phyloP scores from a whole-genome alignment of 2,113 vertebrate species.

The Asarcornis scutulata region DNA sequence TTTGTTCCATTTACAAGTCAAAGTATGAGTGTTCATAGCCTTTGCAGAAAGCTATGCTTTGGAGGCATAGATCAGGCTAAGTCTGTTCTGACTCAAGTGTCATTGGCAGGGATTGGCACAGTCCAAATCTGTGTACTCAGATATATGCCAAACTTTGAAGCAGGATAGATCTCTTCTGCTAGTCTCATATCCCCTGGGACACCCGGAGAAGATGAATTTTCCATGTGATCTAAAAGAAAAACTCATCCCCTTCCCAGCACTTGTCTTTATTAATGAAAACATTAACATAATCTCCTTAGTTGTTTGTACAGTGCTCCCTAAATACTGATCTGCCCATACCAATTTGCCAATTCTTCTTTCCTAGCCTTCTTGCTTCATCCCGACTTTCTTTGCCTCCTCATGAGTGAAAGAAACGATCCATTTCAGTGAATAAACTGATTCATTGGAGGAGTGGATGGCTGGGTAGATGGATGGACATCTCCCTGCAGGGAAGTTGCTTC shows the following conservation, averaged over 20 bases:
- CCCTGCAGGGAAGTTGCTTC: not conserved
- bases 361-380: not conserved
- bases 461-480: not conserved
- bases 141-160: not conserved
- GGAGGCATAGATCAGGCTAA: not conserved
- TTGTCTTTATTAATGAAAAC: slow-evolving; percentile 33
- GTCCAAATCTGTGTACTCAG: not conserved
- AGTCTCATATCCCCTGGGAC: not conserved
- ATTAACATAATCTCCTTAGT: not conserved
- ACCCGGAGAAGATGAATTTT: slow-evolving; percentile 6
- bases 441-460: not conserved
- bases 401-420: not conserved
- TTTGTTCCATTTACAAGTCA: slow-evolving; percentile 44
- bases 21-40: not conserved
- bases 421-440: not conserved
- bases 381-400: not conserved
- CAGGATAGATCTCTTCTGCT: not conserved
- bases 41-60: not conserved
- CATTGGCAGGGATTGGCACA: not conserved
- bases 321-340: not conserved
- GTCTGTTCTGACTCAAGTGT: slow-evolving; percentile 31
- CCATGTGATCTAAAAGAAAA: slow-evolving; percentile 7
- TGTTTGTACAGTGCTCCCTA: not conserved
- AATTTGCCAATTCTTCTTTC: not conserved
- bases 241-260: not conserved